Conservation (phyloP, 2,888 invertebrate species). For the Ferrisia virgata region DNA sequence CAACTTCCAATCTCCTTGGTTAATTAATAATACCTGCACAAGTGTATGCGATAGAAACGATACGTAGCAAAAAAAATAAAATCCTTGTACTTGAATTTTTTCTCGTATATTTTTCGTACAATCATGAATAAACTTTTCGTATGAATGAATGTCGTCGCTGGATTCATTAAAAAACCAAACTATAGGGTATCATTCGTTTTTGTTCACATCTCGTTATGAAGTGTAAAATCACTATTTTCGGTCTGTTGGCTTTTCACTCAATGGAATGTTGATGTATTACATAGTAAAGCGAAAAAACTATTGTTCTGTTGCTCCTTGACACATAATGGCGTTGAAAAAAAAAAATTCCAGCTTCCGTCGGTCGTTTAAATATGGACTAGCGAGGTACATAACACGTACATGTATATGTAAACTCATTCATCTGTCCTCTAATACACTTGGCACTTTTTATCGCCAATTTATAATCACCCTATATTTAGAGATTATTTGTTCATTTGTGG, state of each 20-base stretch:
- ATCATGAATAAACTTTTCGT: too few relatives aligned
- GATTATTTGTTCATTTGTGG: conserved; percentile 3
- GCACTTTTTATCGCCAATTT: conserved; percentile 3
- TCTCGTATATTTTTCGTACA: too few relatives aligned
- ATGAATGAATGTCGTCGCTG: too few relatives aligned
- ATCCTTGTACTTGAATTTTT: too few relatives aligned
- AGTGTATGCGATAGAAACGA: too few relatives aligned
- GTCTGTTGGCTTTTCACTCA: background rate
- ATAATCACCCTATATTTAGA: background rate
- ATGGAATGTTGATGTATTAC: background rate
- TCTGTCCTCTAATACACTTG: background rate
- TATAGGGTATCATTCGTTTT: too few relatives aligned
- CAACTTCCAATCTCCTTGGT: too few relatives aligned
- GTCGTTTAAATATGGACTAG: background rate
- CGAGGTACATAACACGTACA: background rate
- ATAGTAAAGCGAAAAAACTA: background rate
- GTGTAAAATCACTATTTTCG: background rate
- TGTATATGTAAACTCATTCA: background rate
- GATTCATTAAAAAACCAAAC: too few relatives aligned
- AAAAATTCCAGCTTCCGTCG: background rate
- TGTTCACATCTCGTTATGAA: background rate
- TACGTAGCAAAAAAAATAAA: too few relatives aligned
- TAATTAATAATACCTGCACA: too few relatives aligned
- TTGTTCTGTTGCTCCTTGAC: conserved; percentile 5
- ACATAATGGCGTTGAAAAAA: background rate